phyloP scores from a whole-genome alignment of 2,888 invertebrate genomes.

The Orthosia cruda region DNA sequence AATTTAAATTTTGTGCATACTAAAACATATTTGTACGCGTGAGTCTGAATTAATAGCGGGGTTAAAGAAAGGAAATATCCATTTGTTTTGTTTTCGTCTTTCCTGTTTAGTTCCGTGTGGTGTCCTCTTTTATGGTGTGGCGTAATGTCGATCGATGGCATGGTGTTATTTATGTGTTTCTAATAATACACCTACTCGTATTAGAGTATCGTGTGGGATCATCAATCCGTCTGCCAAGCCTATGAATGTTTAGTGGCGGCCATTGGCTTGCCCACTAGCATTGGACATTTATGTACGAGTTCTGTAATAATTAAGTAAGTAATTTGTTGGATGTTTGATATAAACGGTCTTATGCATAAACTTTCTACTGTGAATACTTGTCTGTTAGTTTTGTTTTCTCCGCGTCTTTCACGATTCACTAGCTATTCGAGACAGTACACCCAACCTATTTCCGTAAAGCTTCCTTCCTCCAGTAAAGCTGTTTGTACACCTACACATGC shows the following conservation, averaged over 20 bases:
- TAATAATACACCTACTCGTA: conserved; percentile 47
- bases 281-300: conserved; percentile 2
- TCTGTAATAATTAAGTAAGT: conserved; percentile 7
- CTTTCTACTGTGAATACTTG: background rate
- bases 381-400: background rate
- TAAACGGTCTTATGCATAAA: background rate
- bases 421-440: conserved; percentile 15
- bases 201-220: conserved; percentile 25
- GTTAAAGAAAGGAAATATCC: conserved; percentile 18
- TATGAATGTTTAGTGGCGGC: conserved; percentile 39
- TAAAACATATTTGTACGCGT: conserved; percentile 35
- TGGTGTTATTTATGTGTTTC: conserved; percentile 45
- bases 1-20: conserved; percentile 46
- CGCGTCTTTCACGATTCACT: background rate
- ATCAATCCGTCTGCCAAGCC: conserved; percentile 40
- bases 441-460: conserved; percentile 14
- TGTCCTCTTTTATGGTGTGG: conserved; percentile 12
- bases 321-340: background rate
- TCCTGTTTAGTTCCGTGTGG: conserved; percentile 13
- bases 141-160: conserved; percentile 35
- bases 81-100: conserved; percentile 35
- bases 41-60: conserved; percentile 35
- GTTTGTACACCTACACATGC: conserved; percentile 8
- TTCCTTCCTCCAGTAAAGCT: background rate
- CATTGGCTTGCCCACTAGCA: conserved; percentile 12